A percentile compares a stretch with the other conserved stretches of the same genome.
Conservation (phyloP, 2,797 vertebrate species). For the Urophycis tenuis region DNA sequence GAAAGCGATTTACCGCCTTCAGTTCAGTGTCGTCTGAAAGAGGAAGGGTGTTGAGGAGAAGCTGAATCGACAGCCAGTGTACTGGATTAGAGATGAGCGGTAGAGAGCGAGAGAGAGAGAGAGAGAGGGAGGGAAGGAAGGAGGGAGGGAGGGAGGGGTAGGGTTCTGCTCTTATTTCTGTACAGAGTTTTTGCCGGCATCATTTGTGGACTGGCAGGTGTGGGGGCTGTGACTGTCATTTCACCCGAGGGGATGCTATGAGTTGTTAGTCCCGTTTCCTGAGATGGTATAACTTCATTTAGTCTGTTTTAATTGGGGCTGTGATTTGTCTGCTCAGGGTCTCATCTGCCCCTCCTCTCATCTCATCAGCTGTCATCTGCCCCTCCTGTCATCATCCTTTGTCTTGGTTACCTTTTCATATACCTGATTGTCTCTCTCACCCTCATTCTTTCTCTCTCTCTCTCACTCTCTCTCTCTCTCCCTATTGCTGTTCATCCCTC, state of each 20-base stretch:
- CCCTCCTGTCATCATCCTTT: background rate
- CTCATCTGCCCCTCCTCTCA: background rate
- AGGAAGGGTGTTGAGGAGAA: too few species aligned
- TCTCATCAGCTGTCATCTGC: background rate
- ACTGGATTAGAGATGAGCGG: background rate
- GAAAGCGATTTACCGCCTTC: background rate
- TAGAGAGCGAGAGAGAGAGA: background rate
- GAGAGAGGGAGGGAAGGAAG: background rate
- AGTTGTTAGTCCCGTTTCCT: background rate
- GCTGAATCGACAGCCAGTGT: background rate
- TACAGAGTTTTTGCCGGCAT: background rate
- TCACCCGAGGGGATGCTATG: background rate
- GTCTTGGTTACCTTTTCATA: background rate
- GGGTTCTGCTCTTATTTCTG: background rate
- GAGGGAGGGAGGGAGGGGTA: too few species aligned
- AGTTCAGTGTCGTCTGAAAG: background rate
- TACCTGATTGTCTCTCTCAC: background rate
- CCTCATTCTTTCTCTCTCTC: background rate
- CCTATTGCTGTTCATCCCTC: too few species aligned
- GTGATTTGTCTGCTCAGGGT: background rate
- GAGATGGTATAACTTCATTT: background rate
- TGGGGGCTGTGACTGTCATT: background rate
- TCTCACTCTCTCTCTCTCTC: too few species aligned
- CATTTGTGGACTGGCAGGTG: background rate
- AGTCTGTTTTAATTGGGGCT: background rate